A percentile compares a stretch with the other conserved stretches of the same genome.
Evolutionary conservation across 1,140 invertebrate species (phyloP).

Genomic region (Drosophila sturtevanti): DNA sequence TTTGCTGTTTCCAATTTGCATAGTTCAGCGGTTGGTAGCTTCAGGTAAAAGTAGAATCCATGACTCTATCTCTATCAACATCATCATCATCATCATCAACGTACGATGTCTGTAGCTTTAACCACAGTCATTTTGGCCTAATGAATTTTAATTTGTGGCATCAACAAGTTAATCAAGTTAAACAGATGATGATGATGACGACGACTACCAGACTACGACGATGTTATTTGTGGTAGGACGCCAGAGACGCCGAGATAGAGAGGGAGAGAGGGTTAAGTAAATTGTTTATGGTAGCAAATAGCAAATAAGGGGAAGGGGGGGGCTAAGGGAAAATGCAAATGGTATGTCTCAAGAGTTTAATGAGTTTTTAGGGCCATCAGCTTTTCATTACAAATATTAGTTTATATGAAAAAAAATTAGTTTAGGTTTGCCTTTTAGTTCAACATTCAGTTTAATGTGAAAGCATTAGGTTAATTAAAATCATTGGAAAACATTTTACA

Average conservation of each 20-base stretch:
- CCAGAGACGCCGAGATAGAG: neutral
- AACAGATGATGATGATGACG: slow-evolving; percentile 23
- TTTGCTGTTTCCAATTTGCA: slow-evolving; percentile 54
- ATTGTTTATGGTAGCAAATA: slow-evolving; percentile 10
- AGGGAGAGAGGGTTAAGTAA: neutral
- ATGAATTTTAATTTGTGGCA: slow-evolving; percentile 77
- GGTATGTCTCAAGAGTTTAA: slow-evolving; percentile 4
- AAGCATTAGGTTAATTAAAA: neutral
- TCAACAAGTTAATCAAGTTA: slow-evolving; percentile 70
- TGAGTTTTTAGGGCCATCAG: slow-evolving; percentile 8
- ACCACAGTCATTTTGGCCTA: slow-evolving; percentile 65
- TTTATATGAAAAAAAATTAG: slow-evolving; percentile 9
- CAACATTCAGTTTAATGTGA: neutral
- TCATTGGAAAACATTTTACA: neutral
- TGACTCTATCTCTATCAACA: neutral
- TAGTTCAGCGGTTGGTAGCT: slow-evolving; percentile 34
- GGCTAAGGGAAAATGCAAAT: neutral
- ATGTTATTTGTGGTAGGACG: slow-evolving; percentile 10
- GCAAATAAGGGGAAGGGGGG: neutral
- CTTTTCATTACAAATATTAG: slow-evolving; percentile 4
- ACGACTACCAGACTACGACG: slow-evolving; percentile 5
- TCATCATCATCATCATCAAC: slow-evolving; percentile 8
- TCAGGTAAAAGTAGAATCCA: slow-evolving; percentile 23
- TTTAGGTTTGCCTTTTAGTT: neutral
- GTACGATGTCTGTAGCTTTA: slow-evolving; percentile 32